Percentiles rank a stretch among this genome's conserved stretches.
Conservation (phyloP, 2,113 vertebrate genomes). For the Hypanus sabinus region DNA sequence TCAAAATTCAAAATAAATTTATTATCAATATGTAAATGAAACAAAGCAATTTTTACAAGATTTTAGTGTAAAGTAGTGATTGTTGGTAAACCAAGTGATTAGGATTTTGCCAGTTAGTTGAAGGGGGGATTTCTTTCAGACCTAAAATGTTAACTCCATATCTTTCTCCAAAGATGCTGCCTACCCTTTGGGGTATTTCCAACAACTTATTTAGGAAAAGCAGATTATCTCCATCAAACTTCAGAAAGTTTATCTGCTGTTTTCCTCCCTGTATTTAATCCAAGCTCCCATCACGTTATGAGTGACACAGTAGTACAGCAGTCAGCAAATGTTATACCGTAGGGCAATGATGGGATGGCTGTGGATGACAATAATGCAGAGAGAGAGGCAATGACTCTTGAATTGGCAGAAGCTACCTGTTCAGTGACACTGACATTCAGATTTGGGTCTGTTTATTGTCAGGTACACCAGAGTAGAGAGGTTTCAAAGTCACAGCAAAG, state of each 20-base stretch:
- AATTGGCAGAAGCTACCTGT: background rate
- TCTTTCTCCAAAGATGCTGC: too few relatives aligned
- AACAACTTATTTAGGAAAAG: background rate
- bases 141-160: too few relatives aligned
- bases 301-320: too few relatives aligned
- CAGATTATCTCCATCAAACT: background rate
- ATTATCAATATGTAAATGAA: too few relatives aligned
- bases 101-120: too few relatives aligned
- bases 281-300: background rate
- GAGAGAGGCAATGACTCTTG: background rate
- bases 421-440: background rate
- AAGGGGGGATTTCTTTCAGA: background rate
- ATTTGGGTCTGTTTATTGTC: background rate
- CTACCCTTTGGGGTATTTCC: too few relatives aligned
- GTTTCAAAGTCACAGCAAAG: too few relatives aligned
- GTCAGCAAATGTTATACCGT: conserved; percentile 56
- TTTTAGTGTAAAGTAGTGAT: too few relatives aligned
- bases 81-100: too few relatives aligned
- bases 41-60: too few relatives aligned
- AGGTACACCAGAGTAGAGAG: too few relatives aligned
- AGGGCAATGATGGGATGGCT: conserved; percentile 78
- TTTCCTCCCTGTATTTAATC: background rate
- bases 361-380: conserved; percentile 34
- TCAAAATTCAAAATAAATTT: too few relatives aligned
- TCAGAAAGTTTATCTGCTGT: background rate